Evolutionary conservation across 1,140 invertebrate genomes (phyloP).

Genomic region (Drosophila lowei): DNA sequence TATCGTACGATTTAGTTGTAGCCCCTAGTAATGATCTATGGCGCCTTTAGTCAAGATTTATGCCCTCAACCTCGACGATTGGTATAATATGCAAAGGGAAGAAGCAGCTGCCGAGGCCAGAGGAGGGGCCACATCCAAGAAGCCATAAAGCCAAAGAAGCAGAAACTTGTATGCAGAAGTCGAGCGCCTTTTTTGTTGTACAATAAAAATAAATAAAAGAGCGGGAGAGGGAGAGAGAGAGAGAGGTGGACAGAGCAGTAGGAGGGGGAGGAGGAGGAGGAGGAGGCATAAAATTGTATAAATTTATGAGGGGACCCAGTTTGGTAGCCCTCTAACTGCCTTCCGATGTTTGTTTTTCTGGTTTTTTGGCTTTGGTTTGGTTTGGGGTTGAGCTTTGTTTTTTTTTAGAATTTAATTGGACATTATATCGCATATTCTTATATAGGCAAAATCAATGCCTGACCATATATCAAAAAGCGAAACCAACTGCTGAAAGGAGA

Average conservation of each 20-base stretch:
- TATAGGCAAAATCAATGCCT: slow-evolving; percentile 53
- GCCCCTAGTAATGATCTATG: slow-evolving; percentile 68
- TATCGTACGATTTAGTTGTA: slow-evolving; percentile 50
- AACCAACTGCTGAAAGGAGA: slow-evolving; percentile 12
- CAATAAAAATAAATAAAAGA: slow-evolving; percentile 73
- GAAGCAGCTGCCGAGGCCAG: neutral
- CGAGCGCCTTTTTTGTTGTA: slow-evolving; percentile 53
- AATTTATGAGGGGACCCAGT: slow-evolving; percentile 65
- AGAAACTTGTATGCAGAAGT: slow-evolving; percentile 51
- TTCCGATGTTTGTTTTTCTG: slow-evolving; percentile 24
- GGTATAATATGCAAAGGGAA: slow-evolving; percentile 58
- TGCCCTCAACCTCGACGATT: slow-evolving; percentile 56
- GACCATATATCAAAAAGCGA: slow-evolving; percentile 46
- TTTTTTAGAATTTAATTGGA: slow-evolving; percentile 70
- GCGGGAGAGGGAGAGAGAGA: slow-evolving; percentile 14
- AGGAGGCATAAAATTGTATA: slow-evolving; percentile 68
- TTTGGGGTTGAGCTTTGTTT: neutral
- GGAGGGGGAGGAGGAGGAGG: slow-evolving; percentile 34
- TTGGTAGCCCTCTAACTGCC: slow-evolving; percentile 37
- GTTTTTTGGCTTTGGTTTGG: neutral
- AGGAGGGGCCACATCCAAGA: slow-evolving; percentile 30
- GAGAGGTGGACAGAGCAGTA: slow-evolving; percentile 19
- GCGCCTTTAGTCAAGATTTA: slow-evolving; percentile 73
- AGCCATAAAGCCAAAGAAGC: slow-evolving; percentile 67
- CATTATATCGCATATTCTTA: slow-evolving; percentile 69